A percentile compares a stretch with the other conserved stretches of the same genome.
These are phyloP conservation scores for Bubo blakistoni DNA, from an alignment of 2,113 vertebrate genomes.

Conservation along the genomic window DNA sequence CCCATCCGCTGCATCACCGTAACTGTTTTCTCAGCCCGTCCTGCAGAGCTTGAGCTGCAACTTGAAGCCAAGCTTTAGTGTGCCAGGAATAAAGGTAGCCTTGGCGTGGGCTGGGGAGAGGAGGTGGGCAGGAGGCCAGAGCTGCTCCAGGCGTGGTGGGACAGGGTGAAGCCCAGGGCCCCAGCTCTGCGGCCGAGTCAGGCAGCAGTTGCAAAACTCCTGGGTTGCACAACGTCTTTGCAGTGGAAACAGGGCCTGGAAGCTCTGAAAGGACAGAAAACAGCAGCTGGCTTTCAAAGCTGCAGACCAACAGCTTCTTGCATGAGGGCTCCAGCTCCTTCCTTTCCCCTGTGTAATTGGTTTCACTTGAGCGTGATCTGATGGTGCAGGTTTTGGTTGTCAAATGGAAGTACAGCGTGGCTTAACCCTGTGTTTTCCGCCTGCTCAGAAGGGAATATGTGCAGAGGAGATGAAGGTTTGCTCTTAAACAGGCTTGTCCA, in stretches of 20 bases:
- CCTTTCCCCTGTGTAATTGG: not conserved
- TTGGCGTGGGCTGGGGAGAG: rapidly evolving
- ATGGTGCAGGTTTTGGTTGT: not conserved
- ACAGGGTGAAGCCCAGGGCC: not conserved
- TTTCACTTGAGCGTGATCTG: not conserved
- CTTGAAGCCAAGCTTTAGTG: not conserved
- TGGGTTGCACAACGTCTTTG: not conserved
- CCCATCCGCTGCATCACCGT: rapidly evolving
- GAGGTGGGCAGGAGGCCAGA: not conserved
- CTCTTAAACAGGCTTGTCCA: not conserved
- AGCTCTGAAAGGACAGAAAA: not conserved
- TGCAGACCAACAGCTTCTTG: not conserved
- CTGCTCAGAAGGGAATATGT: not conserved
- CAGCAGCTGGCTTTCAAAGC: not conserved
- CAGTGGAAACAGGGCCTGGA: not conserved
- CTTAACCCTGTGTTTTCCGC: not conserved
- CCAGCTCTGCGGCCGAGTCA: not conserved
- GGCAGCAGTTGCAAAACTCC: not conserved
- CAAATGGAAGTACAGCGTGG: not conserved
- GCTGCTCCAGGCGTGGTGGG: rapidly evolving
- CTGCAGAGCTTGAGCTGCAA: not conserved
- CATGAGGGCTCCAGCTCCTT: not conserved
- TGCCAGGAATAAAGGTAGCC: not conserved
- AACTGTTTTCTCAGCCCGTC: not conserved
- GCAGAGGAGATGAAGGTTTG: not conserved